Evolutionary conservation across 2,888 invertebrate species (phyloP).

Genomic region (Podotricha telesiphe): DNA sequence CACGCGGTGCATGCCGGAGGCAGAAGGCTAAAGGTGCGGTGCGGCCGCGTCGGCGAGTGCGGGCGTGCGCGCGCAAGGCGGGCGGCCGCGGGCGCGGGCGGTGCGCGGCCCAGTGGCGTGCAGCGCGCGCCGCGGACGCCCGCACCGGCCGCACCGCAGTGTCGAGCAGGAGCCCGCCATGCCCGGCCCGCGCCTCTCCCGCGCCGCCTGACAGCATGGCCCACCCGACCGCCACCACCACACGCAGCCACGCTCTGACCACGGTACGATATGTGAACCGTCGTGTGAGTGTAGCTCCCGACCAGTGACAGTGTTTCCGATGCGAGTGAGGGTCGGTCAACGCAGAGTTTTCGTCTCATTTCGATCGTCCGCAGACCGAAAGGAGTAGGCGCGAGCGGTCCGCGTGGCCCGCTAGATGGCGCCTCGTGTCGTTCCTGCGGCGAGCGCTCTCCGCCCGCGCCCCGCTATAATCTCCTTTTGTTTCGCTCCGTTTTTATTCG

Average conservation of each 20-base stretch:
- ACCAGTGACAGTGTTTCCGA: slow-evolving; percentile 73
- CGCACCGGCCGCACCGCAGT: slow-evolving; percentile 82
- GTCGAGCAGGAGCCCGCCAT: slow-evolving; percentile 82
- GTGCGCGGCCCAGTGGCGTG: slow-evolving; percentile 81
- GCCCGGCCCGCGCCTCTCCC: slow-evolving; percentile 82
- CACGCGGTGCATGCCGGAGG: slow-evolving; percentile 63
- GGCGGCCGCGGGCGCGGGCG: slow-evolving; percentile 62
- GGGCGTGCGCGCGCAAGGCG: slow-evolving; percentile 67
- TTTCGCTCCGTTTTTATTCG: slow-evolving; percentile 70
- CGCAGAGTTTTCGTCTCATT: slow-evolving; percentile 73
- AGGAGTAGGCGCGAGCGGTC: slow-evolving; percentile 76
- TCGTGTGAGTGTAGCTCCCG: slow-evolving; percentile 48
- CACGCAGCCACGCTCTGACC: slow-evolving; percentile 84
- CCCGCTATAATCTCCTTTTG: slow-evolving; percentile 76
- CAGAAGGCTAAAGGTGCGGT: slow-evolving; percentile 41
- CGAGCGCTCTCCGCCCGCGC: slow-evolving; percentile 77
- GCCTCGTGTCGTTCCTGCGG: slow-evolving; percentile 81
- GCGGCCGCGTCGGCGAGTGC: slow-evolving; percentile 50
- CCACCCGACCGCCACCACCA: slow-evolving; percentile 81
- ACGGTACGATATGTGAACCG: slow-evolving; percentile 67
- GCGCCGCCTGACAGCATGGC: slow-evolving; percentile 84
- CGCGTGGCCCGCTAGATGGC: slow-evolving; percentile 80
- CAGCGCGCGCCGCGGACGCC: slow-evolving; percentile 82
- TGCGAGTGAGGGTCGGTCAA: slow-evolving; percentile 66
- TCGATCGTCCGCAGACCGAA: slow-evolving; percentile 81